phyloP scores from a whole-genome alignment of 2,888 invertebrate genomes.

The Periphyllus acericola region DNA sequence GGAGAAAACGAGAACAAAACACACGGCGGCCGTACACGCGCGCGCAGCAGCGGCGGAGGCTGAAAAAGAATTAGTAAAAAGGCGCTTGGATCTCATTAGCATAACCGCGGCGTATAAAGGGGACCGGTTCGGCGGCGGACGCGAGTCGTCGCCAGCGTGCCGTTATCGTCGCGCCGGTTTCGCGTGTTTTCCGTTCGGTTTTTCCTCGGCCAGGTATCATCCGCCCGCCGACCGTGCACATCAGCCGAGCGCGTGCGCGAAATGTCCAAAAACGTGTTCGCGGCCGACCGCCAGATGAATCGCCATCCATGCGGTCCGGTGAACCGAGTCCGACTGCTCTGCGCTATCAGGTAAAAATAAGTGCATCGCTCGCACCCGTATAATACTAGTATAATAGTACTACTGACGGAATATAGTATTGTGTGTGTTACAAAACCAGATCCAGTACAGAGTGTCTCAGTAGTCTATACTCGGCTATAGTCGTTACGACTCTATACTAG shows the following conservation, averaged over 20 bases:
- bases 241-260: not conserved
- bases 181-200: not conserved
- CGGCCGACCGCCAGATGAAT: not conserved
- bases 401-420: no score
- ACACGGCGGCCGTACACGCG: not conserved
- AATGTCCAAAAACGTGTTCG: not conserved
- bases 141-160: not conserved
- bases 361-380: no score
- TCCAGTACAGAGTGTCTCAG: no score
- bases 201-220: not conserved
- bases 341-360: no score
- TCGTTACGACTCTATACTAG: no score
- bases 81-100: conserved; percentile 14
- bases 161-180: not conserved
- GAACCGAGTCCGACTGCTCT: not conserved
- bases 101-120: conserved; percentile 28
- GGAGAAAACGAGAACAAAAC: conserved; percentile 34
- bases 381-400: no score
- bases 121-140: not conserved
- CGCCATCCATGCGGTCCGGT: no score
- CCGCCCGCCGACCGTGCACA: not conserved
- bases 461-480: no score
- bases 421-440: no score
- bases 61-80: conserved; percentile 3
- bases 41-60: no score